phyloP scores from a whole-genome alignment of 2,888 invertebrate genomes.

The Caenorhabditis macrosperma region DNA sequence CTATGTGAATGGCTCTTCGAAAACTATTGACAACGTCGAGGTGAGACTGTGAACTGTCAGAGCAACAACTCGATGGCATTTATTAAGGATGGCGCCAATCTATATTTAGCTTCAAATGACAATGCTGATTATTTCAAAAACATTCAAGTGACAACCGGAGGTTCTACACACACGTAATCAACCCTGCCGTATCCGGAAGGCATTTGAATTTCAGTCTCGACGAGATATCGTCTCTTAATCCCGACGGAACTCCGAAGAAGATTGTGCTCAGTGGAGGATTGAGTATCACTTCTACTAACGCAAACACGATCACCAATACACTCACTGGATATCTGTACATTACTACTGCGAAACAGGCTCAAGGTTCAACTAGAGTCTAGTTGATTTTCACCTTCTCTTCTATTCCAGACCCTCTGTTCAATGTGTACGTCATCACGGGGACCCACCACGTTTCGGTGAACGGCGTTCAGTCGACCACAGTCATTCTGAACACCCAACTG shows the following conservation, averaged over 20 bases:
- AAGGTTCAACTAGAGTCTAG: background rate
- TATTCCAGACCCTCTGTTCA: conserved; percentile 8
- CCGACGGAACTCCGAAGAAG: conserved; percentile 22
- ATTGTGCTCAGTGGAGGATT: conserved; percentile 9
- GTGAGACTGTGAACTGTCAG: background rate
- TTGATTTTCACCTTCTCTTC: background rate
- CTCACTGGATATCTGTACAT: conserved; percentile 31
- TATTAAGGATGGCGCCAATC: conserved; percentile 10
- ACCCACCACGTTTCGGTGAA: conserved; percentile 1
- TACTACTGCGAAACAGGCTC: conserved; percentile 35
- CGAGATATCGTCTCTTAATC: conserved; percentile 3
- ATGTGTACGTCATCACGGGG: conserved; percentile 34
- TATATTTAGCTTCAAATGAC: conserved; percentile 21
- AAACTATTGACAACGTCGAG: background rate
- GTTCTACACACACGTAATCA: conserved; percentile 10
- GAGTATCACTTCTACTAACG: conserved; percentile 14
- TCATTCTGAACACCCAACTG: conserved; percentile 24
- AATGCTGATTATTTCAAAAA: conserved; percentile 1
- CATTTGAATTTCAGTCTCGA: background rate
- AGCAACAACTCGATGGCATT: background rate
- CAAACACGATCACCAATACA: background rate
- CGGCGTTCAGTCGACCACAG: conserved; percentile 1
- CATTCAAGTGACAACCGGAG: conserved; percentile 25
- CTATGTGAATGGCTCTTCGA: background rate
- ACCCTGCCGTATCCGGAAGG: background rate